Percentiles rank a stretch among this genome's conserved stretches.
Conservation (phyloP, 1,140 invertebrate species). For the Meloidogyne exigua region DNA sequence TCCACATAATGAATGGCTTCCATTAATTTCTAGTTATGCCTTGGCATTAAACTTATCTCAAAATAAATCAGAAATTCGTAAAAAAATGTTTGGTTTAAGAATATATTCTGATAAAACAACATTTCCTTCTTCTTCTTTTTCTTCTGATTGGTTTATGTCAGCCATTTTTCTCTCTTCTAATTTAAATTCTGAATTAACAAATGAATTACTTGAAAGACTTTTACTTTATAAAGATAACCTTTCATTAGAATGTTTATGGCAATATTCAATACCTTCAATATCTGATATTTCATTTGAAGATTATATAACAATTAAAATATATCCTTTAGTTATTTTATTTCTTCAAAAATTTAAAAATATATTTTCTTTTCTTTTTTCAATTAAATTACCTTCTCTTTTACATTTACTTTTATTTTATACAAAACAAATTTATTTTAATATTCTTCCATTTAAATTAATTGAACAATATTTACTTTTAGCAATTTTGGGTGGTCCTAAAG, state of each 20-base stretch:
- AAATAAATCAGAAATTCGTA: conserved; percentile 7
- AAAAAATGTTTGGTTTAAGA: background rate
- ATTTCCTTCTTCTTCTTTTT: too few species aligned
- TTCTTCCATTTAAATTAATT: conserved; percentile 20
- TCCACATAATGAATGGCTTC: conserved; percentile 26
- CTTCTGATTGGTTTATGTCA: conserved; percentile 23
- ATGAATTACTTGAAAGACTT: conserved; percentile 7
- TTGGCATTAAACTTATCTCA: background rate
- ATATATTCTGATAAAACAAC: background rate
- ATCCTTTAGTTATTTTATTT: conserved; percentile 13
- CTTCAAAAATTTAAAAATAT: conserved; percentile 2
- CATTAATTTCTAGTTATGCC: conserved; percentile 11
- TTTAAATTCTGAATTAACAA: conserved; percentile 24
- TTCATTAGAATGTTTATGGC: background rate
- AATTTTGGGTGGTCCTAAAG: conserved; percentile 20
- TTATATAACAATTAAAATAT: conserved; percentile 17
- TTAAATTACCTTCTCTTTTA: conserved; percentile 28
- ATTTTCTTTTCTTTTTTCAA: background rate
- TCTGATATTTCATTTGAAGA: conserved; percentile 9
- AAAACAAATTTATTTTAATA: conserved; percentile 27
- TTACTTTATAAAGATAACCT: background rate
- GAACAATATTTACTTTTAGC: conserved; percentile 29
- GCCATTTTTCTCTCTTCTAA: conserved; percentile 21
- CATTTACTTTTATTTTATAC: conserved; percentile 31
- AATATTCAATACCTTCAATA: background rate